Base-by-base conservation (phyloP, 1,140 invertebrate species). In the Nasonia vitripennis region DNA sequence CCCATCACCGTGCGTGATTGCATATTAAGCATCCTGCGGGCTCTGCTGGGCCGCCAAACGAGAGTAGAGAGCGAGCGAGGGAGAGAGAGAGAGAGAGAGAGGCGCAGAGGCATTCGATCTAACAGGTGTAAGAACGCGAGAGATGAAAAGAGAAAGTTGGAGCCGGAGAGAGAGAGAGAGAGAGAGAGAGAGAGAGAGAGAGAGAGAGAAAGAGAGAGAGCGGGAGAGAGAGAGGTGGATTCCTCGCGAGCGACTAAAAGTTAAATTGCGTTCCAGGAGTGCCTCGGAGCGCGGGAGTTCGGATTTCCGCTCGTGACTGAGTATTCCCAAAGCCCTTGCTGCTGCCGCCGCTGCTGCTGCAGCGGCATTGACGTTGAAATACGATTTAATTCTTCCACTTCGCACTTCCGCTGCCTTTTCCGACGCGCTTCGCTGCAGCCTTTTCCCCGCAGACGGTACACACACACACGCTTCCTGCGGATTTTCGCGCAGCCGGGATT, bases 331-430 rank as follows among this genome's bases (percentile, higher is more conserved):
- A 91, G 88, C 89, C 89, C 79, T 78, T 17, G 67, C 70, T 78
- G 11, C 67, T 20, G 45, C 17, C 14, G 37, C 27, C 7, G 27
- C 55, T 55, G 67, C 27, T 27, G 45, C 31, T 34, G 55, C 23
- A 17, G 67, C 67, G 83, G 88, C 89, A 89, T 89, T 90, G 89
- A 91, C 90, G 90, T 89, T 91, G 90, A 91, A 91, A 90, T 91
- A 91, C 89, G 90, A 91, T 91, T 91, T 91, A 91, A 91, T 91
- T 91, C 90, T 91, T 91, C 88, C 87, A 89, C 87, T 90, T 91
- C 87, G 88, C 90, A 90, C 90, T 89, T 89, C 75, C 87, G 85
- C 55, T 80, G 51, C 55, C 68, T 71, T 71, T 34, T 34, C 27
- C 68, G 68, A 31, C 68, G 55, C 75, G 73, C 78, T 41, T 27